Evolutionary conservation across 1,140 invertebrate genomes (phyloP).

Genomic region (Neotoxoptera formosana): DNA sequence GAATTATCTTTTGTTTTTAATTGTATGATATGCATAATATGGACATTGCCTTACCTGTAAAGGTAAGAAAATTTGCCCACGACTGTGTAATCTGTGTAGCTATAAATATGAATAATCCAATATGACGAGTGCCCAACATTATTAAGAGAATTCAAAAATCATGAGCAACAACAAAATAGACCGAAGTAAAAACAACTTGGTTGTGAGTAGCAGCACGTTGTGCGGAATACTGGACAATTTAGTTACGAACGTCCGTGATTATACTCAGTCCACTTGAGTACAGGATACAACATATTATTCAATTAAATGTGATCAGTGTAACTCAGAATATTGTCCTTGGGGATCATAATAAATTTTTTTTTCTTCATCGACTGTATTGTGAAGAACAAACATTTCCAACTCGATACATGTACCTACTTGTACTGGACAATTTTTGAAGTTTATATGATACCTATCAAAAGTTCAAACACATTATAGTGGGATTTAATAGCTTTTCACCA

Average conservation of each 20-base stretch:
- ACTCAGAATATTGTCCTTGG: constrained; percentile 4
- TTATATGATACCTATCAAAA: background rate
- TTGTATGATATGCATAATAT: too few relatives aligned
- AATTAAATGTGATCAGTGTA: constrained; percentile 31
- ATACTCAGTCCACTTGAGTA: constrained; percentile 19
- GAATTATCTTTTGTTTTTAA: too few relatives aligned
- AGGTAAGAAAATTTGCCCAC: too few relatives aligned
- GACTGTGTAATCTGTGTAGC: background rate
- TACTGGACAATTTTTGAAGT: background rate
- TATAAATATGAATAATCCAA: background rate
- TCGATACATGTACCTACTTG: background rate
- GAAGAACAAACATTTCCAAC: background rate
- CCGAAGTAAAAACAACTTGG: background rate
- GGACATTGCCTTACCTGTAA: too few relatives aligned
- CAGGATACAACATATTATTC: constrained; percentile 18
- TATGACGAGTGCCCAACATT: background rate
- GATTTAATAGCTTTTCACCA: background rate
- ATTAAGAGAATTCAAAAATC: background rate
- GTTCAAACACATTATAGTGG: background rate
- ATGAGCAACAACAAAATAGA: background rate
- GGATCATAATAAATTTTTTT: background rate
- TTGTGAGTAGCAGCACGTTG: background rate
- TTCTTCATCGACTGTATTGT: background rate
- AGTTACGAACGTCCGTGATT: background rate
- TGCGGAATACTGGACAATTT: background rate